A percentile compares a stretch with the other conserved stretches of the same genome.
Evolutionary conservation across 1,140 invertebrate species (phyloP).

Genomic region (Drosophila kurseongensis): DNA sequence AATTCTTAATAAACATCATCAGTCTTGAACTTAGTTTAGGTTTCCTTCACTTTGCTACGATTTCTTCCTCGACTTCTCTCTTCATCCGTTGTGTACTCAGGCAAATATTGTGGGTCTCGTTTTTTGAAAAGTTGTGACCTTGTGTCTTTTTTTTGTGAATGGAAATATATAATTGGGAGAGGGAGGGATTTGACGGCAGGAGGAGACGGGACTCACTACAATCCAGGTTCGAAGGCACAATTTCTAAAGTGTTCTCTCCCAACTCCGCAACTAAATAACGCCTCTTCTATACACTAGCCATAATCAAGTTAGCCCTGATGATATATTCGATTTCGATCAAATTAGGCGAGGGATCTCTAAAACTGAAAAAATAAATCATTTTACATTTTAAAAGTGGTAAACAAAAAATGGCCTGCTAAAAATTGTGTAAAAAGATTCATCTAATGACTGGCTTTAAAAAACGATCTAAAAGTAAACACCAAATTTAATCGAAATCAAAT

Average conservation of each 20-base stretch:
- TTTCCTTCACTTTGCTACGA: conserved; percentile 33
- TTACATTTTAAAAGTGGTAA: too few relatives aligned
- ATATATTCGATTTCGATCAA: neutral
- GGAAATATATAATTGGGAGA: conserved; percentile 7
- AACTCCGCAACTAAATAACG: conserved; percentile 20
- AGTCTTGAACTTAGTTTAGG: conserved; percentile 83
- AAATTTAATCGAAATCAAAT: neutral
- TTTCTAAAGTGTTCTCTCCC: conserved; percentile 69
- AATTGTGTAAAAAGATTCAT: neutral
- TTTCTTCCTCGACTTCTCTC: conserved; percentile 13
- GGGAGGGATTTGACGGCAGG: neutral
- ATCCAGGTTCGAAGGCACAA: conserved; percentile 78
- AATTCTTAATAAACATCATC: conserved; percentile 83
- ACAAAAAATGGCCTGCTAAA: neutral
- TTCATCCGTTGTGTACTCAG: conserved; percentile 16
- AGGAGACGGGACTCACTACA: conserved; percentile 27
- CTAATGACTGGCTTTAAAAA: neutral
- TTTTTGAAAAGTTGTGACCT: conserved; percentile 30
- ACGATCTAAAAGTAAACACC: neutral
- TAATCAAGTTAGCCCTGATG: conserved; percentile 14
- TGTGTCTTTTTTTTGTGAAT: conserved; percentile 38
- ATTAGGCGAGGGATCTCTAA: neutral
- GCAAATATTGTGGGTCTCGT: conserved; percentile 17
- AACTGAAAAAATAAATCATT: neutral
- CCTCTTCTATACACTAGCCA: conserved; percentile 53